Percentiles rank a stretch among this genome's conserved stretches.
These are phyloP conservation scores for Etia nguti DNA, from an alignment of 2,113 vertebrate species.

Conservation along the genomic window DNA sequence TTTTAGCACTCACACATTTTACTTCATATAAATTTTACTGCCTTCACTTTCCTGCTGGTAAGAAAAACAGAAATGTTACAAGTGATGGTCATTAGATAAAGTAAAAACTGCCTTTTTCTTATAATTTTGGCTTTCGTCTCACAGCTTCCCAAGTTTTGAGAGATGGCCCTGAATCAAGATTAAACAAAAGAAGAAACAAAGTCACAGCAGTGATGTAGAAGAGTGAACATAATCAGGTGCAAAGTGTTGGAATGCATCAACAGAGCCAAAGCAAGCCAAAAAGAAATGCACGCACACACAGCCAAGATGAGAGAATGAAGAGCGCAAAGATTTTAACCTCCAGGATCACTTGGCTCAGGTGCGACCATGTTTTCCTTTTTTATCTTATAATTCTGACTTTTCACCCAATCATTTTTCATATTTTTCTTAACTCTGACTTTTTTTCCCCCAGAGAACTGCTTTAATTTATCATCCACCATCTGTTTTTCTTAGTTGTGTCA, in stretches of 20 bases:
- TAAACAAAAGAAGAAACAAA: neutral
- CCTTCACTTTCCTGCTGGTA: neutral
- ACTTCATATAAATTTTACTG: neutral
- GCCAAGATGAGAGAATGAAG: neutral
- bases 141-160: neutral
- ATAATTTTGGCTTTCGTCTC: neutral
- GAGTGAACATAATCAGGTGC: neutral
- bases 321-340: neutral
- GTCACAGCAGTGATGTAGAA: neutral
- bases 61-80: neutral
- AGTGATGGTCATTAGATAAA: rapidly evolving
- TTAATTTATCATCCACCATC: neutral
- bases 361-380: neutral
- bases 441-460: neutral
- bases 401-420: rapidly evolving
- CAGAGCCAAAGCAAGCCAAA: neutral
- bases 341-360: rapidly evolving
- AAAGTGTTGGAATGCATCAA: neutral
- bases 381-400: rapidly evolving
- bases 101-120: neutral
- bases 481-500: neutral
- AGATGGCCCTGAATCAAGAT: neutral
- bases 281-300: neutral
- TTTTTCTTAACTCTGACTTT: rapidly evolving
- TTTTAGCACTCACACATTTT: rapidly evolving